phyloP scores from a whole-genome alignment of 2,888 invertebrate genomes.

The Acanthosoma haemorrhoidale region DNA sequence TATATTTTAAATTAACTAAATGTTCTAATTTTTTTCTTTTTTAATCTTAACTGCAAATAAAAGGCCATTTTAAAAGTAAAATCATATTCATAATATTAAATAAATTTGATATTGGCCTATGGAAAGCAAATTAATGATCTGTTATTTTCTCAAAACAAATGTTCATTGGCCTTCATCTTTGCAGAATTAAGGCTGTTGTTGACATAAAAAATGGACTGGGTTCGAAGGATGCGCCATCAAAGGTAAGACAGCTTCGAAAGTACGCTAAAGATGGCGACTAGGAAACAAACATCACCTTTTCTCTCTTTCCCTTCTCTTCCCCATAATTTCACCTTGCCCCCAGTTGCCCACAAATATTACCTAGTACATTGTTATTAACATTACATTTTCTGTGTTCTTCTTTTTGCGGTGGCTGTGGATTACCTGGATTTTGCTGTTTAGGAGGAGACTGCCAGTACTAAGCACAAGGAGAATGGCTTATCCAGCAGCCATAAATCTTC shows the following conservation, averaged over 20 bases:
- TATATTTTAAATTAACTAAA: background rate
- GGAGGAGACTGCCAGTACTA: constrained; percentile 48
- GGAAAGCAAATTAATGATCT: constrained; percentile 29
- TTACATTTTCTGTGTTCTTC: constrained; percentile 38
- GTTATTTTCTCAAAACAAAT: constrained; percentile 32
- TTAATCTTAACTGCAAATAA: constrained; percentile 20
- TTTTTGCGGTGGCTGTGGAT: constrained; percentile 43
- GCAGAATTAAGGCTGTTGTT: constrained; percentile 42
- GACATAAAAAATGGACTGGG: constrained; percentile 37
- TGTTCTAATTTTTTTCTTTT: background rate
- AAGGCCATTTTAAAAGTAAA: constrained; percentile 1
- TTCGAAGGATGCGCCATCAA: constrained; percentile 35
- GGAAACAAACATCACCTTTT: constrained; percentile 21
- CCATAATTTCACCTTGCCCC: constrained; percentile 4
- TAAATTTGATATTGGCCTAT: constrained; percentile 23
- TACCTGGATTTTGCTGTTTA: constrained; percentile 45
- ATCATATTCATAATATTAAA: background rate
- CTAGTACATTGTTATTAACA: constrained; percentile 36
- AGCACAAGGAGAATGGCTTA: constrained; percentile 51
- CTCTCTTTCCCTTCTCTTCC: constrained; percentile 9
- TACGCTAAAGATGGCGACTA: constrained; percentile 24
- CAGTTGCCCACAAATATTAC: background rate
- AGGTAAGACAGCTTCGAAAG: constrained; percentile 36
- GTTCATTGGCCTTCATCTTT: constrained; percentile 44
- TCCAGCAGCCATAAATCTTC: constrained; percentile 50